A percentile compares a stretch with the other conserved stretches of the same genome.
These are phyloP conservation scores for Oscheius sp. DNA, from an alignment of 2,888 invertebrate species.

Conservation along the genomic window DNA sequence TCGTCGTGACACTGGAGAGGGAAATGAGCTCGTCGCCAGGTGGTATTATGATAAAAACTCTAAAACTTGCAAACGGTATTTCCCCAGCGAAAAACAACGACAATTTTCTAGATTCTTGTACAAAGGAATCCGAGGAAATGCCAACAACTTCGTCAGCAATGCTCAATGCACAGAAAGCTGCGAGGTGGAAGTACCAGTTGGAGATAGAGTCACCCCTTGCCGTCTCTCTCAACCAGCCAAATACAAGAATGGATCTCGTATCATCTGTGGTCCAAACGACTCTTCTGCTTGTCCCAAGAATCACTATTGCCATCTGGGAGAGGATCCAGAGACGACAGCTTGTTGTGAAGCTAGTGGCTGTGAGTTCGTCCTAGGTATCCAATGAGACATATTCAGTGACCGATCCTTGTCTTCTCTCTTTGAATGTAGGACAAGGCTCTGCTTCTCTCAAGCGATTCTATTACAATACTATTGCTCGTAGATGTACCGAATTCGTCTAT, in stretches of 20 bases:
- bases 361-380: constrained; percentile 36
- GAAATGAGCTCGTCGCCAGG: constrained; percentile 64
- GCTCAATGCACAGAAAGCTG: constrained; percentile 64
- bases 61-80: constrained; percentile 59
- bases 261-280: constrained; percentile 55
- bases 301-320: constrained; percentile 69
- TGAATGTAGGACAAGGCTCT: constrained; percentile 63
- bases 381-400: constrained; percentile 42
- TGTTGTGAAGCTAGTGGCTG: constrained; percentile 68
- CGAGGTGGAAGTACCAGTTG: constrained; percentile 37
- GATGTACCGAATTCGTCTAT: constrained; percentile 66
- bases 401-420: constrained; percentile 63
- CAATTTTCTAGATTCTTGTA: constrained; percentile 57
- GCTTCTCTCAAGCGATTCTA: constrained; percentile 62
- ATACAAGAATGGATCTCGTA: constrained; percentile 42
- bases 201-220: constrained; percentile 61
- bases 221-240: constrained; percentile 57
- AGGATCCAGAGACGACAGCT: constrained; percentile 58
- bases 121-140: constrained; percentile 67
- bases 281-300: constrained; percentile 60
- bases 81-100: neutral
- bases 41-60: constrained; percentile 64
- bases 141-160: constrained; percentile 67
- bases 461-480: constrained; percentile 65
- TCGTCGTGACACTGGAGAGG: constrained; percentile 59